A percentile compares a stretch with the other conserved stretches of the same genome.
Evolutionary conservation across 2,113 vertebrate species (phyloP).

Genomic region (Calidris pygmaea): DNA sequence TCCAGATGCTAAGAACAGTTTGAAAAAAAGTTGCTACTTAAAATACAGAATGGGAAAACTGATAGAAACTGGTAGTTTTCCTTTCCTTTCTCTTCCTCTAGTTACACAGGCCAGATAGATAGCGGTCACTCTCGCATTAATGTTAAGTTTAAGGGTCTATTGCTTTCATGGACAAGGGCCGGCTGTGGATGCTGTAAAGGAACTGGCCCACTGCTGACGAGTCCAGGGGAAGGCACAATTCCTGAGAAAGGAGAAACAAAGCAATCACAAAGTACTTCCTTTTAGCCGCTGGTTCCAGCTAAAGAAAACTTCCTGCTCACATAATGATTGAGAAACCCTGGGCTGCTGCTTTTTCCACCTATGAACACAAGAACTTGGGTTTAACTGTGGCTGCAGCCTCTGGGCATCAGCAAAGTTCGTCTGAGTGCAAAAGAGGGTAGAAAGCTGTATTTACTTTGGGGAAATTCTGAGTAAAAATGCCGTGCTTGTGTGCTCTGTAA

Average conservation of each 20-base stretch:
- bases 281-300: not conserved
- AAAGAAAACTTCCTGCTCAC: not conserved
- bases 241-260: not conserved
- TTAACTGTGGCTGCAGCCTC: not conserved
- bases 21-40: not conserved
- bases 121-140: not conserved
- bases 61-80: not conserved
- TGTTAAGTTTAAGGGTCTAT: not conserved
- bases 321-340: accelerated
- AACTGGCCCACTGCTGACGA: not conserved
- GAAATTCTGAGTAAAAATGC: slow-evolving; percentile 20
- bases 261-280: not conserved
- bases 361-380: not conserved
- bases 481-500: not conserved
- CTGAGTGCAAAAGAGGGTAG: not conserved
- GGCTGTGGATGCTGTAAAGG: not conserved
- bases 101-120: not conserved
- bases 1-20: not conserved
- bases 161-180: not conserved
- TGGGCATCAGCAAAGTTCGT: not conserved
- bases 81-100: not conserved
- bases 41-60: not conserved
- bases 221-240: not conserved
- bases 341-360: not conserved
- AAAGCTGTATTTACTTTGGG: not conserved